Percentiles rank a stretch among this genome's conserved stretches.
phyloP scores from a whole-genome alignment of 2,113 vertebrate genomes.

The Dromiciops gliroides region DNA sequence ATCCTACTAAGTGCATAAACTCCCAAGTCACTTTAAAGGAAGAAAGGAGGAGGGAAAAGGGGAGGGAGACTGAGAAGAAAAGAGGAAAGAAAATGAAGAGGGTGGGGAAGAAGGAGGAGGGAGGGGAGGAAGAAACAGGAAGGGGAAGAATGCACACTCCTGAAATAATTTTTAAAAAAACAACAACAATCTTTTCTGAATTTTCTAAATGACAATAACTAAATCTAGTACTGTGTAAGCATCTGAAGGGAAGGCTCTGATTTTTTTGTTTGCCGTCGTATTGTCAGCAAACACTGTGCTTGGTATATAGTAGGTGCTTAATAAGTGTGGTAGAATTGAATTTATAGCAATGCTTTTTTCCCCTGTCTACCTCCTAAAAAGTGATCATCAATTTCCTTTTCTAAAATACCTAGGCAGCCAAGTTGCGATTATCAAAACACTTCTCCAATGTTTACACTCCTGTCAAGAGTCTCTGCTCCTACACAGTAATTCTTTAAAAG shows the following conservation, averaged over 20 bases:
- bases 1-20: neutral
- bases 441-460: neutral
- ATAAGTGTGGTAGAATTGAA: neutral
- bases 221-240: neutral
- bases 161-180: neutral
- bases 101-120: too few relatives aligned
- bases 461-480: neutral
- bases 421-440: neutral
- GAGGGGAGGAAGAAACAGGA: neutral
- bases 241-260: neutral
- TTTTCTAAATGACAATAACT: neutral
- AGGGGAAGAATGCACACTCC: neutral
- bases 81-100: too few relatives aligned
- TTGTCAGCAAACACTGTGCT: neutral
- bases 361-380: neutral
- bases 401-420: neutral
- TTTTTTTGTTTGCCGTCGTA: neutral
- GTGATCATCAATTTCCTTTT: conserved; percentile 12
- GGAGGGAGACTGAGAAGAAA: neutral
- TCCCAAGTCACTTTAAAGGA: too few relatives aligned
- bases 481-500: neutral
- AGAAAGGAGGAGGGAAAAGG: too few relatives aligned
- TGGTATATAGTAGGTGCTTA: neutral
- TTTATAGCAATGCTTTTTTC: neutral
- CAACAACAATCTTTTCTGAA: neutral